A percentile compares a stretch with the other conserved stretches of the same genome.
Evolutionary conservation across 2,113 vertebrate species (phyloP).

Genomic region (Dromiciops gliroides): DNA sequence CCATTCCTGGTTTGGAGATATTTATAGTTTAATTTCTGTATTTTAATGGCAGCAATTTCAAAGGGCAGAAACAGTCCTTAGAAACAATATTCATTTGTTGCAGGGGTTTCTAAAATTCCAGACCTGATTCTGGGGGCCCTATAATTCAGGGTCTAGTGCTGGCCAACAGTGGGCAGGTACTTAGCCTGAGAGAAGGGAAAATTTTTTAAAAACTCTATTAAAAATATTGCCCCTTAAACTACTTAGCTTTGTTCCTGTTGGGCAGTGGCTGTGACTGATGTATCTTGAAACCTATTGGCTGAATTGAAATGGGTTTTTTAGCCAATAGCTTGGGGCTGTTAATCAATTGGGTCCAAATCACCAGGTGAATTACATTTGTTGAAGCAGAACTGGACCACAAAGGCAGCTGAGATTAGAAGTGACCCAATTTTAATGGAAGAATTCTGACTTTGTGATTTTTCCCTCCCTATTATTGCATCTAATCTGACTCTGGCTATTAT

Average conservation of each 20-base stretch:
- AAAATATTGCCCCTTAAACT: conserved; percentile 24
- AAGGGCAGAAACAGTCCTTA: background rate
- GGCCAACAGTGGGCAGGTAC: accelerated
- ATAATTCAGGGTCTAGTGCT: background rate
- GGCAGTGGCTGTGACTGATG: conserved; percentile 3
- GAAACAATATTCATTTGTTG: background rate
- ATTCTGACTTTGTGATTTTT: conserved; percentile 39
- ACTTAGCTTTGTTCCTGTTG: conserved; percentile 47
- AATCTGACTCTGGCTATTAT: conserved; percentile 45
- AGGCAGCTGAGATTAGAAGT: background rate
- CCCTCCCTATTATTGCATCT: conserved; percentile 15
- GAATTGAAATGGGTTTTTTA: conserved; percentile 24
- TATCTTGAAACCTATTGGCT: background rate
- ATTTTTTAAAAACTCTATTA: background rate
- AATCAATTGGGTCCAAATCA: background rate
- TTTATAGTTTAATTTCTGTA: background rate
- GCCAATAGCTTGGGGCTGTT: background rate
- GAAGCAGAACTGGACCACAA: background rate
- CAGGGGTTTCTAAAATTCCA: background rate
- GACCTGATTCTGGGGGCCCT: background rate
- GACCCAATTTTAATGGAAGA: conserved; percentile 41
- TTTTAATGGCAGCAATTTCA: background rate
- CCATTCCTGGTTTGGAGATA: background rate
- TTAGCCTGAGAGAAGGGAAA: background rate
- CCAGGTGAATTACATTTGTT: background rate